These are phyloP conservation scores for Rostratula benghalensis DNA, from an alignment of 2,113 vertebrate species.

Conservation along the genomic window DNA sequence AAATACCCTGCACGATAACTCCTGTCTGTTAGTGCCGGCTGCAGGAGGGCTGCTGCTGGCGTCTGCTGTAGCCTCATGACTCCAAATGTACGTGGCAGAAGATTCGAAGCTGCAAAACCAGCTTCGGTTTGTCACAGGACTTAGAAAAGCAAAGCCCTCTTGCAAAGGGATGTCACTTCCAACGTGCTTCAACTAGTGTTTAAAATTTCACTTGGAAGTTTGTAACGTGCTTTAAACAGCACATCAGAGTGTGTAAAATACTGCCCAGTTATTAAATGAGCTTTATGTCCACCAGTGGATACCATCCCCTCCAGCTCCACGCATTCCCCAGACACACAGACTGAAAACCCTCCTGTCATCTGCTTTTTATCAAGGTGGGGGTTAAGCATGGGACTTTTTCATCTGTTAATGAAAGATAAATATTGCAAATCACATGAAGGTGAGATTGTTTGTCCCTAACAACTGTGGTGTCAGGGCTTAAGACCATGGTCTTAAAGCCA, in stretches of 20 bases:
- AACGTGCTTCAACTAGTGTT: not conserved
- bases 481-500: not conserved
- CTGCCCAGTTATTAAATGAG: not conserved
- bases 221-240: not conserved
- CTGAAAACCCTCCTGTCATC: not conserved
- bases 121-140: not conserved
- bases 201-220: not conserved
- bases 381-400: not conserved
- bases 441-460: not conserved
- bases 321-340: not conserved
- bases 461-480: not conserved
- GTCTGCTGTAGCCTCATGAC: not conserved
- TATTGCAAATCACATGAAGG: not conserved
- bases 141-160: not conserved
- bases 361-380: not conserved
- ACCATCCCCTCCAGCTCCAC: not conserved
- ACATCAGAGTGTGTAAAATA: not conserved
- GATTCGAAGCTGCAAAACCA: not conserved
- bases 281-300: not conserved
- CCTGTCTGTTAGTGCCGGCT: not conserved
- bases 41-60: not conserved
- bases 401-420: not conserved
- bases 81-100: not conserved
- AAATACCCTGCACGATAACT: not conserved
- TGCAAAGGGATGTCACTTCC: not conserved